Conservation (phyloP, 2,797 vertebrate genomes). For the Neosilurus mollespiculum region DNA sequence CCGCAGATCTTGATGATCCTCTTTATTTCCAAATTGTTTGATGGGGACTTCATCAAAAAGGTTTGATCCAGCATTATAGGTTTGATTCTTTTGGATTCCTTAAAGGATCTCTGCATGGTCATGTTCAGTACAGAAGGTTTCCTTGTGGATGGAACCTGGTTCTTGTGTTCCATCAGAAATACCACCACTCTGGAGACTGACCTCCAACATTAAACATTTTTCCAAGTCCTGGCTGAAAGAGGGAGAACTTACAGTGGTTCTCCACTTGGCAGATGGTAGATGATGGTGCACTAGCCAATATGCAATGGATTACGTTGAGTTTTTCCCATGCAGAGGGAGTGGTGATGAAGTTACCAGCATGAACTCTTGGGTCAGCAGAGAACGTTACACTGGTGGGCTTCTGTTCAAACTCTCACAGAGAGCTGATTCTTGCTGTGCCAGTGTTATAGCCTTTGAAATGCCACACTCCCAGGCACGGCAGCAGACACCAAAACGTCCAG, state of each 20-base stretch:
- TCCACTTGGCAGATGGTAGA: constrained; percentile 32
- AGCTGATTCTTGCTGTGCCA: constrained; percentile 58
- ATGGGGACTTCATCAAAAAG: neutral
- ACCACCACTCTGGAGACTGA: constrained; percentile 11
- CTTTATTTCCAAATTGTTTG: no score
- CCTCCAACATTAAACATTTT: constrained; percentile 25
- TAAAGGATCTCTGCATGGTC: neutral
- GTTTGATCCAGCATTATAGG: neutral
- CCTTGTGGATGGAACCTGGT: constrained; percentile 34
- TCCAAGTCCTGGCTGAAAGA: no score
- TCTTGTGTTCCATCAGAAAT: constrained; percentile 22
- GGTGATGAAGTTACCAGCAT: constrained; percentile 48
- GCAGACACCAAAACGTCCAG: constrained; percentile 46
- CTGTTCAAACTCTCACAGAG: constrained; percentile 52
- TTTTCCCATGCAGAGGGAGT: constrained; percentile 37
- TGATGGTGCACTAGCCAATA: constrained; percentile 30
- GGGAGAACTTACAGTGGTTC: no score
- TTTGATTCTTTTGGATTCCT: neutral
- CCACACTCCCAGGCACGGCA: constrained; percentile 48
- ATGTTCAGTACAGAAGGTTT: neutral
- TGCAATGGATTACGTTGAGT: constrained; percentile 20
- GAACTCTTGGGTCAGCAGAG: constrained; percentile 43
- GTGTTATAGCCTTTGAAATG: constrained; percentile 55
- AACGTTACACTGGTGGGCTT: constrained; percentile 50
- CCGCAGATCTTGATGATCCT: neutral